Evolutionary conservation across 2,797 vertebrate genomes (phyloP), one percentile per base, ranked within the genome.

Genomic region (Dicrostonyx torquatus): DNA sequence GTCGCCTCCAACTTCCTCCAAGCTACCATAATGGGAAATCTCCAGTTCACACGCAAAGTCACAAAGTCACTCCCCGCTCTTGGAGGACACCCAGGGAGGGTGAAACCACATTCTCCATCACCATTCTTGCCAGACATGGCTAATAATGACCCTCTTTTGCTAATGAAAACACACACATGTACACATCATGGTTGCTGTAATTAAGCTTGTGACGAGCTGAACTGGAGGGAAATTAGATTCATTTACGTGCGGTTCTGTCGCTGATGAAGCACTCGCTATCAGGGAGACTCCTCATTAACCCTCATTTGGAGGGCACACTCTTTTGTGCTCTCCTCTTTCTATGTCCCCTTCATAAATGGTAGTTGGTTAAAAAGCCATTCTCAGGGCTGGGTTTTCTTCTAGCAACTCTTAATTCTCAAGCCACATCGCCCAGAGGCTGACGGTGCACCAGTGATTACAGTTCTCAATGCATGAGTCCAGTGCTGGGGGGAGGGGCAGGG

Each of bases 191-290:
- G 98, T 98, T 98, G 97, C 97, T 98, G 99, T 99, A 99, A 99
- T 99, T 99, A 99, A 99, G 99, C 98, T 97, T 97, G 96, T 98
- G 97, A 98, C 97, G 93, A 98, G 98, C 97, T 96, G 97, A 97
- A 97, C 94, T 97, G 97, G 98, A 99, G 99, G 99, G 98, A 99
- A 99, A 99, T 99, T 99, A 99, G 98, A 98, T 99, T 98, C 99
- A 99, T 99, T 99, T 99, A 99, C 98, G 98, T 90, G 97, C 98
- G 98, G 98, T 98, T 99, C 98, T 98, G 98, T 98, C 98, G 98
- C 98, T 98, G 98, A 98, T 98, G 98, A 98, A 98, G 98, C 97
- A 97, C 97, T 58, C 94, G 97, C 97, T 98, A 98, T 98, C 97
- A 98, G 98, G 98, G 99, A 98, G 98, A 98, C 95, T 98, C 98